phyloP scores from a whole-genome alignment of 2,797 vertebrate species.

The Brachyalestes nurse region DNA sequence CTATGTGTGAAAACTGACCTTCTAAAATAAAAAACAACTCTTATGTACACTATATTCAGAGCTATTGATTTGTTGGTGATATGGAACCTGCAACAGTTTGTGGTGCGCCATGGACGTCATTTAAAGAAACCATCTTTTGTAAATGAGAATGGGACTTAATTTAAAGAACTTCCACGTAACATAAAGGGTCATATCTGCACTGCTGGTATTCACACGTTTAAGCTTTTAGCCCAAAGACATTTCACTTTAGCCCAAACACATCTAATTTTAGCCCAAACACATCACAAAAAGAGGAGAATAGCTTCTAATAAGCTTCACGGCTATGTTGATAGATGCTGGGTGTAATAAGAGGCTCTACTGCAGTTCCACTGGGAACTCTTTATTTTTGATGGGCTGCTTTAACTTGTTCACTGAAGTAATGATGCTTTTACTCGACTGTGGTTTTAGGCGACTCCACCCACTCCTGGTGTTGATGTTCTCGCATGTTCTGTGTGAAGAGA shows the following conservation, averaged over 20 bases:
- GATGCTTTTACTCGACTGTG: background rate
- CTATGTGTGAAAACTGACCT: background rate
- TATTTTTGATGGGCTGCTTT: background rate
- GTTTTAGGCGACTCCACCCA: background rate
- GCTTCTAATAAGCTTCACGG: background rate
- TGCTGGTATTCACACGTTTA: too few species aligned
- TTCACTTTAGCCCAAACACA: too few species aligned
- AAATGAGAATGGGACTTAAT: background rate
- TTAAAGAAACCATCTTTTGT: too few species aligned
- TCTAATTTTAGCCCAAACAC: too few species aligned
- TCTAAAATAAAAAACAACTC: too few species aligned
- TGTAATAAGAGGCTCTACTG: background rate
- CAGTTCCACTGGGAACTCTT: too few species aligned
- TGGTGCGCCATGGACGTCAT: background rate
- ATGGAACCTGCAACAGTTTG: background rate
- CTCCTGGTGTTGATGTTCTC: slow-evolving; percentile 14
- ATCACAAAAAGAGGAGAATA: too few species aligned
- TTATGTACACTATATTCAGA: background rate
- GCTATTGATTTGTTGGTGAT: background rate
- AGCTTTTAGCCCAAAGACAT: too few species aligned
- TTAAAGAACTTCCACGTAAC: background rate
- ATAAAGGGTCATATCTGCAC: too few species aligned
- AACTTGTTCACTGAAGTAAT: background rate
- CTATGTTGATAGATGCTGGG: background rate
- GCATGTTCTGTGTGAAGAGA: background rate